Percentiles rank a stretch among this genome's conserved stretches.
Evolutionary conservation across 2,113 vertebrate genomes (phyloP).

Genomic region (Trematocara marginatum): DNA sequence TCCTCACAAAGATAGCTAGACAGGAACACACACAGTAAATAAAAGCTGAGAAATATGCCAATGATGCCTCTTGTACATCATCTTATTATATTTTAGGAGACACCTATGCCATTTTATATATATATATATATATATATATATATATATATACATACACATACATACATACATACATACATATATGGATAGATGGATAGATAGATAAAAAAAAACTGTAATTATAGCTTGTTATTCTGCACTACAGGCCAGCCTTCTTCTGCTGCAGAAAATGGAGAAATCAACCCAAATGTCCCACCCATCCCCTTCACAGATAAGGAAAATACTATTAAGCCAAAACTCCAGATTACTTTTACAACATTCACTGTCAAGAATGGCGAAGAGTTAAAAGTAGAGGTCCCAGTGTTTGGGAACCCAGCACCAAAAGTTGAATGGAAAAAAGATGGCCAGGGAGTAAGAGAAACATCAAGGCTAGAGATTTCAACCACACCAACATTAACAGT

Average conservation of each 20-base stretch:
- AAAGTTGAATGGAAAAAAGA: slow-evolving; percentile 87
- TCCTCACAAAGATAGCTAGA: no score
- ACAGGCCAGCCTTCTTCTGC: slow-evolving; percentile 6
- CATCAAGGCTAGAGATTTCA: slow-evolving; percentile 86
- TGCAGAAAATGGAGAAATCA: neutral
- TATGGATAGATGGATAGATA: no score
- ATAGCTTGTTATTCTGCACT: neutral
- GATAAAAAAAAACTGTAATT: neutral
- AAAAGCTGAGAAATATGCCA: neutral
- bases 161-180: no score
- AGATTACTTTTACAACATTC: slow-evolving; percentile 84
- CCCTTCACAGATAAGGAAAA: slow-evolving; percentile 83
- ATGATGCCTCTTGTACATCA: neutral
- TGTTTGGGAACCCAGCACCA: slow-evolving; percentile 83
- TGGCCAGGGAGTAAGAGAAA: slow-evolving; percentile 86
- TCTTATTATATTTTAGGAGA: neutral
- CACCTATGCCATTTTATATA: neutral
- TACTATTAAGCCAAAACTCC: slow-evolving; percentile 84
- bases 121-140: no score
- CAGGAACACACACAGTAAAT: neutral
- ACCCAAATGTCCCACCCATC: slow-evolving; percentile 58
- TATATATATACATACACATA: no score
- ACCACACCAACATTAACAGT: slow-evolving; percentile 79
- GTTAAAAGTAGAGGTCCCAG: slow-evolving; percentile 89
- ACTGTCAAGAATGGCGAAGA: slow-evolving; percentile 88